Conservation (phyloP, 2,797 vertebrate species). For the Poeciliopsis gracilis region DNA sequence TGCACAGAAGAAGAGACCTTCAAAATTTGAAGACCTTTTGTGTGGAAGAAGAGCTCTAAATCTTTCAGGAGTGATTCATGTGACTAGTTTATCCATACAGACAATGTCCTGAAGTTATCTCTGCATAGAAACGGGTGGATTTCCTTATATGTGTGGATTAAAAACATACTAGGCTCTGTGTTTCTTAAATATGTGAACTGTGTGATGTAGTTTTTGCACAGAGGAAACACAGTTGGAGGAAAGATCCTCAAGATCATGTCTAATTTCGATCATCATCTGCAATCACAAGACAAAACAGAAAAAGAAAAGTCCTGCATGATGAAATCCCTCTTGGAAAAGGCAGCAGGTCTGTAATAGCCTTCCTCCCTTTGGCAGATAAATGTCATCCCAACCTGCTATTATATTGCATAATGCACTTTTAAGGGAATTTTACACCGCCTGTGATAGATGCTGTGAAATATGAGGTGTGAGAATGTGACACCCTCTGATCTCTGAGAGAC, state of each 20-base stretch:
- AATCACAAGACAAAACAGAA: conserved; percentile 53
- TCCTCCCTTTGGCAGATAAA: conserved; percentile 60
- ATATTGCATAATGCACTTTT: conserved; percentile 80
- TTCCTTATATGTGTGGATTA: not conserved
- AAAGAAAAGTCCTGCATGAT: conserved; percentile 48
- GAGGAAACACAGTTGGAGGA: conserved; percentile 20
- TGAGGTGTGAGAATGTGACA: conserved; percentile 75
- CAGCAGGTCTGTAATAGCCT: conserved; percentile 67
- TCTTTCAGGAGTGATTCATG: not conserved
- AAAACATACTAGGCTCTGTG: not conserved
- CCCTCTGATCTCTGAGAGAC: conserved; percentile 80
- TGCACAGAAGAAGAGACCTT: not conserved
- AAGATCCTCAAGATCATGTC: conserved; percentile 45
- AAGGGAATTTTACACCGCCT: conserved; percentile 72
- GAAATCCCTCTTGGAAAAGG: conserved; percentile 74
- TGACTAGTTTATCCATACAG: not conserved
- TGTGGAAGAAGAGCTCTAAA: not conserved
- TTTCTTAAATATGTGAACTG: conserved; percentile 26
- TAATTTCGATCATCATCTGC: conserved; percentile 58
- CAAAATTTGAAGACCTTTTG: not conserved
- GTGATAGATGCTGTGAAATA: conserved; percentile 69
- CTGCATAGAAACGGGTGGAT: not conserved
- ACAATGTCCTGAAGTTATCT: not conserved
- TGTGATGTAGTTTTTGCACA: conserved; percentile 32
- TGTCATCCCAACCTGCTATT: conserved; percentile 73